phyloP scores from a whole-genome alignment of 2,888 invertebrate species.

The Dasypogon diadema region DNA sequence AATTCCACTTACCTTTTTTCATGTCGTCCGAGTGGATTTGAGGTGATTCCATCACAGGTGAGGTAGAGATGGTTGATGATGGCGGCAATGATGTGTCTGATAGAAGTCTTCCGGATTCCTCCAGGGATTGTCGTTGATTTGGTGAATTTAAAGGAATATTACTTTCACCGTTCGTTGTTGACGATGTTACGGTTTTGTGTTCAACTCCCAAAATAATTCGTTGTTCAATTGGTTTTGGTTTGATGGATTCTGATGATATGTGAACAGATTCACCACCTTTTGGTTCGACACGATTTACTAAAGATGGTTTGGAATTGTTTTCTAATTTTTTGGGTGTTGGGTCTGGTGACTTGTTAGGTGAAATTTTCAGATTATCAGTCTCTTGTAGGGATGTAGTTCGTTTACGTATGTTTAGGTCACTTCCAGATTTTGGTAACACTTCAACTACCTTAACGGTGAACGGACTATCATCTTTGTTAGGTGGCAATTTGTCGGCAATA shows the following conservation, averaged over 20 bases:
- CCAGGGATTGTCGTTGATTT: slow-evolving; percentile 1
- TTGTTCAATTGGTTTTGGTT: slow-evolving; percentile 65
- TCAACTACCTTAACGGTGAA: slow-evolving; percentile 50
- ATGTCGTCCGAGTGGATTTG: not conserved
- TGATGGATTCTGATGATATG: slow-evolving; percentile 41
- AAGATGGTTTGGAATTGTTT: not conserved
- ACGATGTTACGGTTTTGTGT: slow-evolving; percentile 56
- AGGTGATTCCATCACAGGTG: not conserved
- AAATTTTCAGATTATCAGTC: not conserved
- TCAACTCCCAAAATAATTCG: slow-evolving; percentile 67
- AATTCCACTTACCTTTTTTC: slow-evolving; percentile 27
- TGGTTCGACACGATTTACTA: slow-evolving; percentile 55
- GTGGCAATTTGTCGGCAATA: slow-evolving; percentile 19
- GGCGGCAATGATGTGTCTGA: not conserved
- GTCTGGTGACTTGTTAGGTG: not conserved
- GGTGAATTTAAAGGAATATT: not conserved
- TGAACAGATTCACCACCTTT: slow-evolving; percentile 55
- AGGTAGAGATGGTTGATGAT: not conserved
- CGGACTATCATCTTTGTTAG: not conserved
- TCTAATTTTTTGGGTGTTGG: not conserved
- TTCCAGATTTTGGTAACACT: slow-evolving; percentile 46
- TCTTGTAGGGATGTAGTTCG: not conserved
- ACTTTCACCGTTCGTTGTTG: slow-evolving; percentile 59
- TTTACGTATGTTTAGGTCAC: slow-evolving; percentile 13
- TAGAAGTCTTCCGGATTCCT: slow-evolving; percentile 35